A percentile compares a stretch with the other conserved stretches of the same genome.
Evolutionary conservation across 2,797 vertebrate species (phyloP).

Genomic region (Dallia pectoralis): DNA sequence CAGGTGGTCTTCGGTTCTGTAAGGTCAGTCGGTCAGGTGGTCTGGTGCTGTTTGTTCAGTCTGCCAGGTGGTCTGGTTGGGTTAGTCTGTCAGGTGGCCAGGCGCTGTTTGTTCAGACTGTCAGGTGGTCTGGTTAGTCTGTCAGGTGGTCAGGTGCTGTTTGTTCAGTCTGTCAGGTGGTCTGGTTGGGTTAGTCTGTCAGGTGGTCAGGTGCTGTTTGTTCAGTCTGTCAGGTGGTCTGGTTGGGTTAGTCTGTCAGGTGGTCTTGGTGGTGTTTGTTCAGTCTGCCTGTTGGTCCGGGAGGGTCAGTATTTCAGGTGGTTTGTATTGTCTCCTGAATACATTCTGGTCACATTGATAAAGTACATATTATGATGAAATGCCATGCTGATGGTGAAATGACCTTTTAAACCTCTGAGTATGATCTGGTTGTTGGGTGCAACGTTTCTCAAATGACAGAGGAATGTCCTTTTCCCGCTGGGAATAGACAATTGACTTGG

Average conservation of each 20-base stretch:
- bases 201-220: too few relatives aligned
- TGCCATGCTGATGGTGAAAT: not conserved
- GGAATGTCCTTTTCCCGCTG: not conserved
- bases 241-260: not conserved
- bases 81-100: too few relatives aligned
- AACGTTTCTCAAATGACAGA: not conserved
- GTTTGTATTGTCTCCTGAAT: not conserved
- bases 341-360: not conserved
- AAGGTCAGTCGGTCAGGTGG: too few relatives aligned
- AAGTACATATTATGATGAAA: not conserved
- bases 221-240: too few relatives aligned
- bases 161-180: conserved; percentile 14
- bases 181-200: not conserved
- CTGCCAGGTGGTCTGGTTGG: too few relatives aligned
- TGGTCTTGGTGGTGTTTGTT: too few relatives aligned
- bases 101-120: conserved; percentile 8
- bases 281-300: too few relatives aligned
- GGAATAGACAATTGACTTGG: not conserved
- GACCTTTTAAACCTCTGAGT: conserved; percentile 40
- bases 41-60: too few relatives aligned
- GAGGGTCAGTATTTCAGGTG: too few relatives aligned
- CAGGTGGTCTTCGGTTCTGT: too few relatives aligned
- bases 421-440: conserved; percentile 35
- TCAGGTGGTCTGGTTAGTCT: too few relatives aligned
- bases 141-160: too few relatives aligned